Evolutionary conservation across 1,140 invertebrate genomes (phyloP).

Genomic region (Leptoteleia sp.): DNA sequence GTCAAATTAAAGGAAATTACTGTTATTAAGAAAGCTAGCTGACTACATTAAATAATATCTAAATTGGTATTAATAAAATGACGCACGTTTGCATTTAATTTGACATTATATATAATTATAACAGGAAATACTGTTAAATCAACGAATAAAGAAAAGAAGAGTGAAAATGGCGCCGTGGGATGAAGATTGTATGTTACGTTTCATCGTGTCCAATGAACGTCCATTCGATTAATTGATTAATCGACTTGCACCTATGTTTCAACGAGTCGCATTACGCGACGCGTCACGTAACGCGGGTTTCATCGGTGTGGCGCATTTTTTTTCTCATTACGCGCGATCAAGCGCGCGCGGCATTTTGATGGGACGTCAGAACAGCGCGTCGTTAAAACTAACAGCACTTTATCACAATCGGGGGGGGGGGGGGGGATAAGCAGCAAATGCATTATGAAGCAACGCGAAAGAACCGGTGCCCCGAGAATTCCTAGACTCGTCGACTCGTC

Average conservation of each 20-base stretch:
- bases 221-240: slow-evolving; percentile 1
- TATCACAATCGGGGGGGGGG: slow-evolving; percentile 56
- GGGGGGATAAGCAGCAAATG: slow-evolving; percentile 33
- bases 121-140: no score
- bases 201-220: slow-evolving; percentile 3
- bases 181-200: no score
- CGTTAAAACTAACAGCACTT: slow-evolving; percentile 47
- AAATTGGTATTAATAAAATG: no score
- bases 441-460: slow-evolving; percentile 62
- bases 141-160: no score
- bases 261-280: slow-evolving; percentile 2
- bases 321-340: slow-evolving; percentile 27
- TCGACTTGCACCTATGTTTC: neutral
- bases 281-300: slow-evolving; percentile 11
- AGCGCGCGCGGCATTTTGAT: slow-evolving; percentile 40
- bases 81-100: no score
- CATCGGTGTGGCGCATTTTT: slow-evolving; percentile 17
- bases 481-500: slow-evolving; percentile 44
- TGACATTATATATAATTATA: no score
- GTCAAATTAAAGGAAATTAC: no score
- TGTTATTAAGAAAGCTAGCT: no score
- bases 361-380: slow-evolving; percentile 14
- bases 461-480: slow-evolving; percentile 68
- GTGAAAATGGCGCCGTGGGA: no score
- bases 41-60: no score